Evolutionary conservation across 2,888 invertebrate species (phyloP).

Genomic region (Athrips mouffetella): DNA sequence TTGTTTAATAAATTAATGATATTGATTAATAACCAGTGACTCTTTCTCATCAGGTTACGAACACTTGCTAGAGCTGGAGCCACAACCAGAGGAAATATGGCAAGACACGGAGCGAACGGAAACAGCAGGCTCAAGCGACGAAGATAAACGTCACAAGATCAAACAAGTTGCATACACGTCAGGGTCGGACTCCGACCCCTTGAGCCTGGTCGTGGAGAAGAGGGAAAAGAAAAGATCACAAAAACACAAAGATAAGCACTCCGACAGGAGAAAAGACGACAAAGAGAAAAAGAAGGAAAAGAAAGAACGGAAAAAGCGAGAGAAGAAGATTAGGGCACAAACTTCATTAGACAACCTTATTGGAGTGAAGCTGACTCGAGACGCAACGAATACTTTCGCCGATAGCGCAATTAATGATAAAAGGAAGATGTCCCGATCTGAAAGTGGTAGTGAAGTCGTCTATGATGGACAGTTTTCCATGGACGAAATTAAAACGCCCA

Average conservation of each 20-base stretch:
- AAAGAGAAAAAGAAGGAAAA: conserved; percentile 32
- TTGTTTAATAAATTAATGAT: too few species aligned
- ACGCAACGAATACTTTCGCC: conserved; percentile 23
- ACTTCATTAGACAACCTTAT: conserved; percentile 42
- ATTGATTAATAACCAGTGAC: too few species aligned
- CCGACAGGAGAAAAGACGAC: conserved; percentile 29
- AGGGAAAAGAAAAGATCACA: conserved; percentile 41
- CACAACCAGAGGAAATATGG: conserved; percentile 57
- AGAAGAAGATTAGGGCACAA: conserved; percentile 29
- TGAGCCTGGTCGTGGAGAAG: conserved; percentile 43
- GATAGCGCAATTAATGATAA: conserved; percentile 54
- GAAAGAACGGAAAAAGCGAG: conserved; percentile 28
- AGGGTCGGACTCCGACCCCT: conserved; percentile 54
- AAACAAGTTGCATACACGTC: conserved; percentile 41
- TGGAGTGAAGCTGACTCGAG: conserved; percentile 49
- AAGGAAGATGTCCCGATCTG: conserved; percentile 45
- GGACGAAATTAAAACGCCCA: conserved; percentile 54
- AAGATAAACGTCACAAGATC: conserved; percentile 12
- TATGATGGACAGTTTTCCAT: conserved; percentile 56
- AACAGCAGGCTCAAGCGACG: conserved; percentile 34
- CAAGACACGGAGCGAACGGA: conserved; percentile 40
- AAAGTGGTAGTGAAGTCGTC: conserved; percentile 43
- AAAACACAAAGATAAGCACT: conserved; percentile 29
- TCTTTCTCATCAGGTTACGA: conserved; percentile 56
- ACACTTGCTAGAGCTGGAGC: conserved; percentile 60